These are phyloP conservation scores for Drosophila rubida DNA, from an alignment of 2,888 invertebrate genomes.

Conservation along the genomic window DNA sequence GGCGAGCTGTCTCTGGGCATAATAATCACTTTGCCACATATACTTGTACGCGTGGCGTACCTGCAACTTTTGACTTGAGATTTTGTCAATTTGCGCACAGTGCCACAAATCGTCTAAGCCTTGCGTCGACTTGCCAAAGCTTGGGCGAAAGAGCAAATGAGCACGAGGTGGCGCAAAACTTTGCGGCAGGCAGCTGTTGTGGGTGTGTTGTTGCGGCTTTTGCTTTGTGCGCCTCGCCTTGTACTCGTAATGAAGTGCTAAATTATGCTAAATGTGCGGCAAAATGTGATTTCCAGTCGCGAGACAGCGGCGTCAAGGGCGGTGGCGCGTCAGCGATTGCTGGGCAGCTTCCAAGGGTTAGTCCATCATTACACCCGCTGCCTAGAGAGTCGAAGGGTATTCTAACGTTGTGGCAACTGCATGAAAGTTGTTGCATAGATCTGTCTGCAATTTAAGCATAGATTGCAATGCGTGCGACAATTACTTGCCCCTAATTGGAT, in stretches of 20 bases:
- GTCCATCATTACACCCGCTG: conserved; percentile 13
- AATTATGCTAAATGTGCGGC: conserved; percentile 71
- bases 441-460: too few species aligned
- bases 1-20: conserved; percentile 18
- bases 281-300: conserved; percentile 55
- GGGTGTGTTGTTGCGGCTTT: conserved; percentile 59
- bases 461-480: too few species aligned
- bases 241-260: conserved; percentile 65
- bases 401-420: too few species aligned
- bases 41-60: conserved; percentile 27
- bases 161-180: conserved; percentile 22
- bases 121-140: conserved; percentile 12
- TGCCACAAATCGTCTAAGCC: conserved; percentile 54
- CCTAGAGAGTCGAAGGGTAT: too few species aligned
- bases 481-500: too few species aligned
- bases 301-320: background rate
- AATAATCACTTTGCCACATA: conserved; percentile 68
- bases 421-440: too few species aligned
- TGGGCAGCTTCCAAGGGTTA: conserved; percentile 24
- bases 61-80: conserved; percentile 44
- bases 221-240: conserved; percentile 22
- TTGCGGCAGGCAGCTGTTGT: conserved; percentile 56
- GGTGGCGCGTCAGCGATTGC: background rate
- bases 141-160: background rate
- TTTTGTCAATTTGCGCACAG: conserved; percentile 49